phyloP scores from a whole-genome alignment of 2,797 vertebrate genomes.

The Enteromius afrohamiltoni region DNA sequence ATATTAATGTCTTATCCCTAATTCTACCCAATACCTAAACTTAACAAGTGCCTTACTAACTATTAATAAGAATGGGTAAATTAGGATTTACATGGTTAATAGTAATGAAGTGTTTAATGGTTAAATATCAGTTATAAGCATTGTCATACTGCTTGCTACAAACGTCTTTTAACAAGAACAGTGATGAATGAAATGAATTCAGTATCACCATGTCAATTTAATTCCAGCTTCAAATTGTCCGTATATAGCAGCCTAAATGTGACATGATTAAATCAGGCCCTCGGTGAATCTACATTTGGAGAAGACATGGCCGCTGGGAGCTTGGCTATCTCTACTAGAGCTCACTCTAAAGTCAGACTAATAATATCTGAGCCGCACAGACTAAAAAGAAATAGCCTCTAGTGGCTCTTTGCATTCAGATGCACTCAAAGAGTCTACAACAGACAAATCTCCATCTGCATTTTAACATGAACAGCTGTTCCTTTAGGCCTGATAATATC shows the following conservation, averaged over 20 bases:
- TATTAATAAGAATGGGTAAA: too few species aligned
- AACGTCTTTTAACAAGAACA: background rate
- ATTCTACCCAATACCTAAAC: too few species aligned
- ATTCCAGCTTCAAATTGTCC: background rate
- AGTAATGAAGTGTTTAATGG: too few species aligned
- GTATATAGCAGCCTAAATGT: background rate
- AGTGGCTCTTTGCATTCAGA: constrained; percentile 25
- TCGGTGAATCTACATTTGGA: constrained; percentile 8
- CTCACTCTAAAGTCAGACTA: constrained; percentile 13
- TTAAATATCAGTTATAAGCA: background rate
- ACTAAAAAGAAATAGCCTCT: constrained; percentile 21
- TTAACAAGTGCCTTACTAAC: too few species aligned
- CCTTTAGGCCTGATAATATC: constrained; percentile 13
- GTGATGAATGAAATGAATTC: background rate
- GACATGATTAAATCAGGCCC: constrained; percentile 18
- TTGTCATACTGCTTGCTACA: too few species aligned
- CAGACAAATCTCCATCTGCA: constrained; percentile 10
- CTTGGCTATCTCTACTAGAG: constrained; percentile 5
- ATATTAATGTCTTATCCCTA: too few species aligned
- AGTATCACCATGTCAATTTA: background rate
- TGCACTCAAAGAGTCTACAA: background rate
- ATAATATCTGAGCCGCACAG: constrained; percentile 14
- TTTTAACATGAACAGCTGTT: constrained; percentile 18
- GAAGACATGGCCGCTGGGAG: background rate
- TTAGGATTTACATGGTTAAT: too few species aligned